Evolutionary conservation across 2,113 vertebrate species (phyloP).

Genomic region (Perca fluviatilis): DNA sequence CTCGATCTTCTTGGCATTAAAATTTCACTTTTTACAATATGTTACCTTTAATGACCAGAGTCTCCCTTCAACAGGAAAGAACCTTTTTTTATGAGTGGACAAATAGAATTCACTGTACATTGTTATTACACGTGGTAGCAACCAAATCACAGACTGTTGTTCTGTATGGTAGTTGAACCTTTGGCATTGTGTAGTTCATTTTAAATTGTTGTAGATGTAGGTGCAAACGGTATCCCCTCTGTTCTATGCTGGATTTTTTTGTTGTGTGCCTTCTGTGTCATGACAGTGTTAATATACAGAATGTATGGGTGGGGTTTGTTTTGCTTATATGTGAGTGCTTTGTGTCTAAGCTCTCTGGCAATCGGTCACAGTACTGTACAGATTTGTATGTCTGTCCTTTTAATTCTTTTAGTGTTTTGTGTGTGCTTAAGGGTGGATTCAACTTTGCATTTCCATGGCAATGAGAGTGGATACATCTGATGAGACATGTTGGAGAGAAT

Average conservation of each 20-base stretch:
- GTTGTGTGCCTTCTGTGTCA: background rate
- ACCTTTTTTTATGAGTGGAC: no score
- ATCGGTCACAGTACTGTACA: background rate
- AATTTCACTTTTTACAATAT: no score
- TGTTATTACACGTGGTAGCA: no score
- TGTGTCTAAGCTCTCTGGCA: background rate
- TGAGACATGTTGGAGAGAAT: slow-evolving; percentile 43
- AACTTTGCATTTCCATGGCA: slow-evolving; percentile 25
- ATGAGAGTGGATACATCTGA: slow-evolving; percentile 42
- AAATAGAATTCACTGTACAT: no score
- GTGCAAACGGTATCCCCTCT: background rate
- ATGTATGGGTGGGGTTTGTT: slow-evolving; percentile 2
- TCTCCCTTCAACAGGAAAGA: no score
- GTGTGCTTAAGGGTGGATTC: slow-evolving; percentile 20
- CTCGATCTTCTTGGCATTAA: no score
- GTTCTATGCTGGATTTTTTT: background rate
- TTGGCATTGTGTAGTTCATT: no score
- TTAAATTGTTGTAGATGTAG: background rate
- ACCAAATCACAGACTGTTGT: no score
- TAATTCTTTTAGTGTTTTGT: slow-evolving; percentile 8
- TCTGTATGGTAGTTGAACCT: no score
- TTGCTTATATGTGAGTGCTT: background rate
- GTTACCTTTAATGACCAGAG: no score
- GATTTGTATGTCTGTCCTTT: background rate
- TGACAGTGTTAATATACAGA: background rate